Base-by-base conservation (phyloP, 2,888 invertebrate species). In the Epicampocera succincta region DNA sequence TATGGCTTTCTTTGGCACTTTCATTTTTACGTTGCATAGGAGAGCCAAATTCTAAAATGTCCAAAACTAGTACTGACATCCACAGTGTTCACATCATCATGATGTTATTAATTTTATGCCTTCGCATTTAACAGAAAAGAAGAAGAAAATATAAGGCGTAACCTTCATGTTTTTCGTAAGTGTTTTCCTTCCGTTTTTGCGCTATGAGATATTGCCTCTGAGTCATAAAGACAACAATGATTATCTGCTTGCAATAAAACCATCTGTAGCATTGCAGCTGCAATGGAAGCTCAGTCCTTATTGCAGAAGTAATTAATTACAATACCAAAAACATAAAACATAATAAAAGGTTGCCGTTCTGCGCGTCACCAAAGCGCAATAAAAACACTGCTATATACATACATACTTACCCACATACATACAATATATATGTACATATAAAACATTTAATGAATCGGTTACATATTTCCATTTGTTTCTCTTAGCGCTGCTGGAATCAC, bases 231-330 rank as follows among this genome's bases (percentile, higher is more conserved):
- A 75, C 52, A 68, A 75, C 17, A 66, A 69, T 52, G 69, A 74
- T 77, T 81, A 81, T 77, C 68, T 77, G 63, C 73, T 77, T 50
- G 81, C 69, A 81, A 77, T 69, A 77, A 77, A 77, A 81, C 63
- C 81, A 81, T 77, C 77, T 77, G 81, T 74, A 81, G 58, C 56
- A 69, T 33, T 73, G 42, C n/a, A 44, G 42, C 29, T 33, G 42
- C 13, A 21, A 19, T 61, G 52, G 6, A 33, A 29, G 44, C 46
- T 44, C 46, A 54, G 42, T 33, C 33, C 11, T 52, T 68, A 25
- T 50, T 68, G 21, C 60, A 44, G 54, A 54, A 61, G 66, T 76
- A 80, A 80, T 80, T 80, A 80, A 80, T 76, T 80, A 72, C 60
- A 48, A 52, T n/a, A 52, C 19, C n/a, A 6, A 66, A 52, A 61